A percentile compares a stretch with the other conserved stretches of the same genome.
Conservation (phyloP, 2,888 invertebrate species). For the Ennomos quercinarius region DNA sequence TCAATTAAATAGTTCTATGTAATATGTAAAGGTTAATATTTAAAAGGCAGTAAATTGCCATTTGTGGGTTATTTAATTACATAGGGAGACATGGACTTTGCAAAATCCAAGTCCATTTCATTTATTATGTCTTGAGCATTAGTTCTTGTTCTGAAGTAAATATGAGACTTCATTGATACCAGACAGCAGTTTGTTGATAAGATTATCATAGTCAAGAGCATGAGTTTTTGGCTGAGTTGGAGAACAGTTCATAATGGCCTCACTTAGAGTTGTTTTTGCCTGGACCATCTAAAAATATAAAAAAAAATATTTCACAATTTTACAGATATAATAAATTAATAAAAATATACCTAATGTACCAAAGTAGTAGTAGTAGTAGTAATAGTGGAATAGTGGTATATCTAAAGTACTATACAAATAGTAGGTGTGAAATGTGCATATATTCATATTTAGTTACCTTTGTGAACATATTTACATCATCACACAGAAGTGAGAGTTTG, state of each 20-base stretch:
- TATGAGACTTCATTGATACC: constrained; percentile 74
- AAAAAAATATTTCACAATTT: constrained; percentile 1
- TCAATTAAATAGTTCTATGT: too few relatives aligned
- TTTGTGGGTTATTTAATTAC: too few relatives aligned
- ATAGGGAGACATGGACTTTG: too few relatives aligned
- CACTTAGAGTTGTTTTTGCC: constrained; percentile 62
- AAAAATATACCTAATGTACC: too few relatives aligned
- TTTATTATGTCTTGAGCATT: constrained; percentile 8
- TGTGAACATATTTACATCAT: constrained; percentile 71
- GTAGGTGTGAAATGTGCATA: too few relatives aligned
- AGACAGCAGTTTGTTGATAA: constrained; percentile 67
- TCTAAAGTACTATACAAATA: too few relatives aligned
- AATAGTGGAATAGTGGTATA: too few relatives aligned
- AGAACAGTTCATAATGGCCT: constrained; percentile 58
- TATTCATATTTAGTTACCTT: constrained; percentile 54
- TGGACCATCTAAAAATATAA: constrained; percentile 66
- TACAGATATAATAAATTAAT: too few relatives aligned
- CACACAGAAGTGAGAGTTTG: constrained; percentile 63
- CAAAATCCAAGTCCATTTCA: too few relatives aligned
- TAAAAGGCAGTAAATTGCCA: too few relatives aligned
- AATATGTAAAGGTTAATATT: too few relatives aligned
- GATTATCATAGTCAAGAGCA: constrained; percentile 60
- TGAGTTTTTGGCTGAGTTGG: constrained; percentile 46
- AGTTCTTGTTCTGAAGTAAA: constrained; percentile 66
- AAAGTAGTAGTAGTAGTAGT: too few relatives aligned